Evolutionary conservation across 2,113 vertebrate genomes (phyloP).

Genomic region (Malurus elegans): DNA sequence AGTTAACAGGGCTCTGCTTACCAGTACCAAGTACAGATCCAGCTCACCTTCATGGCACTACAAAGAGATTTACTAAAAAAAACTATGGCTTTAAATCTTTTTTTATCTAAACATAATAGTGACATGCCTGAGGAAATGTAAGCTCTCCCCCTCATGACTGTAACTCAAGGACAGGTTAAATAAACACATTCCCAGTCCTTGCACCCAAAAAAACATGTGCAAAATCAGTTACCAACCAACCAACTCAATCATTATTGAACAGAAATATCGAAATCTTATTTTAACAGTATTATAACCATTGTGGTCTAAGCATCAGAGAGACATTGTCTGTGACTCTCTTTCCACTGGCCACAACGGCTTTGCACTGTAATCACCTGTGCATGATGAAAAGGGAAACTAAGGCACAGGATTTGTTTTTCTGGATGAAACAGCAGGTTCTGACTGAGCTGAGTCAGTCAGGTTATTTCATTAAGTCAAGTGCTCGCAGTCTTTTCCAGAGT

Average conservation of each 20-base stretch:
- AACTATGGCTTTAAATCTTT: background rate
- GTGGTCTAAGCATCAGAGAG: background rate
- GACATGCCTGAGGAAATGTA: background rate
- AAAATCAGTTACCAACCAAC: background rate
- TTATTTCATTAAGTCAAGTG: background rate
- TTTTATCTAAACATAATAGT: background rate
- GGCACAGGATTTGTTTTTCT: background rate
- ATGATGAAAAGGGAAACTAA: background rate
- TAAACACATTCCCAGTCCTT: background rate
- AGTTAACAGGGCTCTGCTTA: background rate
- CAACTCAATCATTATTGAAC: background rate
- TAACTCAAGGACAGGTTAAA: background rate
- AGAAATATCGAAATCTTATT: background rate
- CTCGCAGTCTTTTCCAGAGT: background rate
- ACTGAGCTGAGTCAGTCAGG: background rate
- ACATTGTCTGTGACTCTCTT: background rate
- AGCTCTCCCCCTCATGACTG: background rate
- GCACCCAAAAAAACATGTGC: background rate
- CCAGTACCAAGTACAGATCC: rapidly evolving
- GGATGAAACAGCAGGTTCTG: background rate
- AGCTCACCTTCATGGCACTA: background rate
- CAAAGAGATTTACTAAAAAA: background rate
- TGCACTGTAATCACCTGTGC: background rate
- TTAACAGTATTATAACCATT: background rate
- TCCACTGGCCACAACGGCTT: background rate